Conservation (phyloP, 2,888 invertebrate genomes). For the Callyntrura guangdongensis region DNA sequence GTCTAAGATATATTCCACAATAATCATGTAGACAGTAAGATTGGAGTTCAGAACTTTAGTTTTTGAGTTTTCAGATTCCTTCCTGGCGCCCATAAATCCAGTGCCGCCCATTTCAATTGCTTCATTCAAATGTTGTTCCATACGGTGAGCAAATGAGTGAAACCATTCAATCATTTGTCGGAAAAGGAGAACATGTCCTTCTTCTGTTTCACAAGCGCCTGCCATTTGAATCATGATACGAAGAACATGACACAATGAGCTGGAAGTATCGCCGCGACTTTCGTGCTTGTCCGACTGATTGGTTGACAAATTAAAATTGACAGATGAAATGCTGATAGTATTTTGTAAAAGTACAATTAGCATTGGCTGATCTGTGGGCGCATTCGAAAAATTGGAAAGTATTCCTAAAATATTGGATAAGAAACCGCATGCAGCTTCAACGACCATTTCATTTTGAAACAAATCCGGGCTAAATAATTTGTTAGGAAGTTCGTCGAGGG, state of each 20-base stretch:
- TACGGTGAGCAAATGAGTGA: slow-evolving; percentile 81
- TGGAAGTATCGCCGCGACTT: slow-evolving; percentile 72
- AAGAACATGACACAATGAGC: slow-evolving; percentile 78
- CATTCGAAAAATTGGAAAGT: slow-evolving; percentile 29
- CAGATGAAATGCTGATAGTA: slow-evolving; percentile 78
- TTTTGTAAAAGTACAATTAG: slow-evolving; percentile 57
- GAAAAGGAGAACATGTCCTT: slow-evolving; percentile 82
- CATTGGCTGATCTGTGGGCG: slow-evolving; percentile 55
- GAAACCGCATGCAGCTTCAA: slow-evolving; percentile 83
- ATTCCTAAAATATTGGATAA: slow-evolving; percentile 76
- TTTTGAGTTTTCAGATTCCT: slow-evolving; percentile 73
- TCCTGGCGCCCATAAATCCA: slow-evolving; percentile 3
- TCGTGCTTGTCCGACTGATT: slow-evolving; percentile 25
- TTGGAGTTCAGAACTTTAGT: slow-evolving; percentile 61
- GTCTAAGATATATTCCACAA: slow-evolving; percentile 84
- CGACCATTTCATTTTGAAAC: slow-evolving; percentile 81
- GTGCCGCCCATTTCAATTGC: slow-evolving; percentile 62
- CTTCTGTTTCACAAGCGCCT: slow-evolving; percentile 80
- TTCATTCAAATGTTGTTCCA: slow-evolving; percentile 77
- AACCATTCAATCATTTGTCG: slow-evolving; percentile 84
- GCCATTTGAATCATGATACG: slow-evolving; percentile 84
- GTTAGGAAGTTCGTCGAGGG: slow-evolving; percentile 80
- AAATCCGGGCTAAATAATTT: slow-evolving; percentile 81
- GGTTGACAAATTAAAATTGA: slow-evolving; percentile 73
- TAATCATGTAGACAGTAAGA: slow-evolving; percentile 77